A percentile compares a stretch with the other conserved stretches of the same genome.
These are phyloP conservation scores for Ginglymostoma cirratum DNA, from an alignment of 2,113 vertebrate species.

Conservation along the genomic window DNA sequence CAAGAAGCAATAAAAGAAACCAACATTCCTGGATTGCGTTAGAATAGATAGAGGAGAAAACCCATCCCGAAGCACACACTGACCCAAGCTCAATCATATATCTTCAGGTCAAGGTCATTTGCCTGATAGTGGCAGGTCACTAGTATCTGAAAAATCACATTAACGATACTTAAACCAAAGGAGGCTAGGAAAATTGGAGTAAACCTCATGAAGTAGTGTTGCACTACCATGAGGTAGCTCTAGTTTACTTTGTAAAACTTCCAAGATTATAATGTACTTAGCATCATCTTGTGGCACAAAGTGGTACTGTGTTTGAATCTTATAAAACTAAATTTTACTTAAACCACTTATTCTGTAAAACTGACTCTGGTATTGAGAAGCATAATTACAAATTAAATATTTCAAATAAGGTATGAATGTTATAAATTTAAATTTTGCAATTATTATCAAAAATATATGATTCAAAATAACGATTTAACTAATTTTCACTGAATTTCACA, in stretches of 20 bases:
- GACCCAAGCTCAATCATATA: neutral
- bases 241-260: neutral
- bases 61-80: neutral
- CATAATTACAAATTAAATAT: neutral
- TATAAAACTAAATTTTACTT: neutral
- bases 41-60: neutral
- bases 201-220: neutral
- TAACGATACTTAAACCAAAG: neutral
- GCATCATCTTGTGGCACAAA: constrained; percentile 28
- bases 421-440: no score
- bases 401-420: neutral
- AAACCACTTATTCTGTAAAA: neutral
- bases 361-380: neutral
- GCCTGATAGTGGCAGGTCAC: neutral
- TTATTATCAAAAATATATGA: no score
- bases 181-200: neutral
- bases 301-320: neutral
- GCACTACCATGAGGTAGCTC: neutral
- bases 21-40: neutral
- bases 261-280: neutral
- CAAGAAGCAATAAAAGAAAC: neutral
- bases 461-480: neutral
- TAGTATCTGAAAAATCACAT: neutral
- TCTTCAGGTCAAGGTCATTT: neutral
- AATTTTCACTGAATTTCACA: neutral